A percentile compares a stretch with the other conserved stretches of the same genome.
Conservation (phyloP, 2,888 invertebrate genomes). For the Mongoloraphidia duomilia region DNA sequence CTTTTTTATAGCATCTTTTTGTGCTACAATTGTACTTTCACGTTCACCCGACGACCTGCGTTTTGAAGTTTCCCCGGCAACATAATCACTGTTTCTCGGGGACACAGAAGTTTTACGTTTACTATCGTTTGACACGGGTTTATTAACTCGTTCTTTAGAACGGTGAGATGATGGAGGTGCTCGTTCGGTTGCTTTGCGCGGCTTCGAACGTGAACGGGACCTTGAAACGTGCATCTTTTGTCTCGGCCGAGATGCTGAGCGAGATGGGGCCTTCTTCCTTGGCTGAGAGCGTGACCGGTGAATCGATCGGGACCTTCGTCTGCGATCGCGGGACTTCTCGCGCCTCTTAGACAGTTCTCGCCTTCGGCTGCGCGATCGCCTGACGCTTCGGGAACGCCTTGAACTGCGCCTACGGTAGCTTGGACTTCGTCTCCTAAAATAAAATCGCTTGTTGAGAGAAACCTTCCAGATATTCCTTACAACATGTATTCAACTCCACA, state of each 20-base stretch:
- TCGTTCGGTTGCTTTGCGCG: not conserved
- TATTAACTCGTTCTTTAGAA: not conserved
- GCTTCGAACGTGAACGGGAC: not conserved
- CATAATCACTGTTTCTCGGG: not conserved
- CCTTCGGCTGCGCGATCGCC: constrained; percentile 10
- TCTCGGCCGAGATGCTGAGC: too few relatives aligned
- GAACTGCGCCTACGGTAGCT: constrained; percentile 7
- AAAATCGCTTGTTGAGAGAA: not conserved
- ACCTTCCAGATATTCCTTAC: not conserved
- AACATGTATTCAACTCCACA: too few relatives aligned
- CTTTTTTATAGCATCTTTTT: constrained; percentile 18
- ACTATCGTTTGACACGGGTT: not conserved
- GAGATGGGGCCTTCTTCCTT: not conserved
- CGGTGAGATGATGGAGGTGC: not conserved
- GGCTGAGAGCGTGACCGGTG: not conserved
- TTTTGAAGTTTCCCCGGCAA: constrained; percentile 14
- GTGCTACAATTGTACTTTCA: constrained; percentile 2
- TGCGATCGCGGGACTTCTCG: constrained; percentile 4
- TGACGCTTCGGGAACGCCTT: constrained; percentile 4
- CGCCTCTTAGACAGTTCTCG: constrained; percentile 8
- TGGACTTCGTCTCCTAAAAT: constrained; percentile 6
- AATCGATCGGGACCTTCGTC: not conserved
- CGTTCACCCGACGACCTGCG: constrained; percentile 13
- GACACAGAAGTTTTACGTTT: constrained; percentile 1
- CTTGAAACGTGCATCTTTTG: not conserved